A percentile compares a stretch with the other conserved stretches of the same genome.
Conservation (phyloP, 2,797 vertebrate species). For the Lepus townsendii region DNA sequence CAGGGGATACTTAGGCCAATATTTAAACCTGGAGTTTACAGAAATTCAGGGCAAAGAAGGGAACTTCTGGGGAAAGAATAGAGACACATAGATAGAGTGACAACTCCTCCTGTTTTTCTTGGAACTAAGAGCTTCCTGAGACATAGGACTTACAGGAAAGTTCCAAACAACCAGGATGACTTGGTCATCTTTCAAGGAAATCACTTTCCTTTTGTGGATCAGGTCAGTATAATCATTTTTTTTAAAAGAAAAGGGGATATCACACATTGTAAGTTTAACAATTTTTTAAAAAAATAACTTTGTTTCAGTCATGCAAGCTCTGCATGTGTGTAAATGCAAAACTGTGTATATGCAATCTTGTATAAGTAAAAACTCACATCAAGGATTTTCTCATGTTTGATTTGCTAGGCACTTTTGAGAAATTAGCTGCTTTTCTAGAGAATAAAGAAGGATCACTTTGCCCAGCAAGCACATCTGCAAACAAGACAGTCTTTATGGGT, state of each 20-base stretch:
- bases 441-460: background rate
- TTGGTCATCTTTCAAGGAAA: conserved; percentile 47
- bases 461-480: background rate
- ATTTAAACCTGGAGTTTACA: background rate
- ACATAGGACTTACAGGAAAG: background rate
- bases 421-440: background rate
- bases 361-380: background rate
- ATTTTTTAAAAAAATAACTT: background rate
- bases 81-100: background rate
- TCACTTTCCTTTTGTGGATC: background rate
- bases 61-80: background rate
- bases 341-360: background rate
- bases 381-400: background rate
- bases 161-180: background rate
- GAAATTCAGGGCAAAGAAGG: conserved; percentile 8
- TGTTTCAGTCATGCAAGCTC: background rate
- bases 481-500: background rate
- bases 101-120: background rate
- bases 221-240: background rate
- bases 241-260: background rate
- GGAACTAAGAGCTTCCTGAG: background rate
- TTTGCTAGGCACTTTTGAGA: conserved; percentile 15
- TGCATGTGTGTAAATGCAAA: background rate
- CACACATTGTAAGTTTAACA: background rate
- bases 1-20: background rate